Percentiles rank a stretch among this genome's conserved stretches.
Evolutionary conservation across 2,113 vertebrate species (phyloP).

Genomic region (Trichechus manatus): DNA sequence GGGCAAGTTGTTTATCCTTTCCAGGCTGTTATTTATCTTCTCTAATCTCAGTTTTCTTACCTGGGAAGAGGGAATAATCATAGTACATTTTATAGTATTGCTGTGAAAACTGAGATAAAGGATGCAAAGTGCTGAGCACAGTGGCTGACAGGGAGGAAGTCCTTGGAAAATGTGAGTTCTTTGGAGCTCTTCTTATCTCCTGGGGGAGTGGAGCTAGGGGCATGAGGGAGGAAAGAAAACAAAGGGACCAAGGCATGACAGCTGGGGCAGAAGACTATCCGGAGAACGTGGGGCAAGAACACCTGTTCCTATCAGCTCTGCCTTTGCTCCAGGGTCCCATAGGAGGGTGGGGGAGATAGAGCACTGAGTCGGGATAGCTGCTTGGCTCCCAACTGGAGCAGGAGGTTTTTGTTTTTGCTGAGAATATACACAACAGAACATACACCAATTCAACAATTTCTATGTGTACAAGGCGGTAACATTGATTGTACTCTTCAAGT

Average conservation of each 20-base stretch:
- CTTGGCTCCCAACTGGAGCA: background rate
- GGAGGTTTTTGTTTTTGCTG: background rate
- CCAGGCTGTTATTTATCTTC: background rate
- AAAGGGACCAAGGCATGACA: background rate
- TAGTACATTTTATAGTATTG: background rate
- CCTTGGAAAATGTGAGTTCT: background rate
- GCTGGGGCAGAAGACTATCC: background rate
- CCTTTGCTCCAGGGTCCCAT: background rate
- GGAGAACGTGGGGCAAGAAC: background rate
- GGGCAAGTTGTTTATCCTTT: background rate
- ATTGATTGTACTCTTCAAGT: too few species aligned
- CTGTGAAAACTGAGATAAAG: background rate
- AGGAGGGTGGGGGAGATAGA: fast-evolving
- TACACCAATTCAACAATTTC: too few species aligned
- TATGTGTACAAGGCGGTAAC: too few species aligned
- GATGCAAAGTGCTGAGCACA: background rate
- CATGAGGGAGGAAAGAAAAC: background rate
- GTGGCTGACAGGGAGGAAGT: background rate
- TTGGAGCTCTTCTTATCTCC: background rate
- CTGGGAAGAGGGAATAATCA: background rate
- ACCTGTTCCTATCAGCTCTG: background rate
- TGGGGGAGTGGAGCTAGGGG: background rate
- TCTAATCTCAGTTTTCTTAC: constrained; percentile 59
- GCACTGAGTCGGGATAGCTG: background rate
- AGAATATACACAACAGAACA: too few species aligned